Evolutionary conservation across 1,140 invertebrate genomes (phyloP).

Genomic region (Acromyrmex charruanus): DNA sequence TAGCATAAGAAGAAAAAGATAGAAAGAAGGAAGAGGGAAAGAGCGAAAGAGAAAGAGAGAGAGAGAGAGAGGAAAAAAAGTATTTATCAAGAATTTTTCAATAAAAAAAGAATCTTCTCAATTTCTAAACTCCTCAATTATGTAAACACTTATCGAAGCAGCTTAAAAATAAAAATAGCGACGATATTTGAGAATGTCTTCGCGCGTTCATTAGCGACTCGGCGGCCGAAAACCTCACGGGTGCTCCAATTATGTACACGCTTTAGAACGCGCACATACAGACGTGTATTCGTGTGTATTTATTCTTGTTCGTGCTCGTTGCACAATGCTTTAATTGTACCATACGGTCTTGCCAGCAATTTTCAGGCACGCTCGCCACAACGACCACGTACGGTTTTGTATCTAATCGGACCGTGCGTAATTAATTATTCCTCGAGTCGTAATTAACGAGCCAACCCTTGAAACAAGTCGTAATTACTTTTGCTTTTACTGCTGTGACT

Average conservation of each 20-base stretch:
- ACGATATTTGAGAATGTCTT: constrained; percentile 31
- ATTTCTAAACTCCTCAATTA: not conserved
- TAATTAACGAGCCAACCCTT: constrained; percentile 34
- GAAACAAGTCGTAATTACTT: constrained; percentile 48
- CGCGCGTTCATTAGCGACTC: constrained; percentile 31
- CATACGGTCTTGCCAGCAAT: constrained; percentile 45
- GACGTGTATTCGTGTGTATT: constrained; percentile 8
- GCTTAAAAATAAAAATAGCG: constrained; percentile 3
- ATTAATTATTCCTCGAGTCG: constrained; percentile 53
- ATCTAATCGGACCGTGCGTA: constrained; percentile 55
- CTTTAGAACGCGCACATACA: constrained; percentile 5
- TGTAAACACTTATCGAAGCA: not conserved
- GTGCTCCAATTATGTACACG: constrained; percentile 35
- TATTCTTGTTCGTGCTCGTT: constrained; percentile 33
- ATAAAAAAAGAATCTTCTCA: not conserved
- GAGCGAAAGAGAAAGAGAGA: too few species aligned
- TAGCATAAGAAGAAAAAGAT: not conserved
- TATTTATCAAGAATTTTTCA: too few species aligned
- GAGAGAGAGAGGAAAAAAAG: too few species aligned
- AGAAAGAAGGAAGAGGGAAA: not conserved
- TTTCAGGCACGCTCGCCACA: constrained; percentile 49
- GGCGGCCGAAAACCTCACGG: not conserved
- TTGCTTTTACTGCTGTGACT: constrained; percentile 14
- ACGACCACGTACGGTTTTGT: constrained; percentile 53
- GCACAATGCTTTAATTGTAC: constrained; percentile 49